A percentile compares a stretch with the other conserved stretches of the same genome.
Conservation (phyloP, 2,113 vertebrate genomes). For the Cyphomyrus discorhynchus region DNA sequence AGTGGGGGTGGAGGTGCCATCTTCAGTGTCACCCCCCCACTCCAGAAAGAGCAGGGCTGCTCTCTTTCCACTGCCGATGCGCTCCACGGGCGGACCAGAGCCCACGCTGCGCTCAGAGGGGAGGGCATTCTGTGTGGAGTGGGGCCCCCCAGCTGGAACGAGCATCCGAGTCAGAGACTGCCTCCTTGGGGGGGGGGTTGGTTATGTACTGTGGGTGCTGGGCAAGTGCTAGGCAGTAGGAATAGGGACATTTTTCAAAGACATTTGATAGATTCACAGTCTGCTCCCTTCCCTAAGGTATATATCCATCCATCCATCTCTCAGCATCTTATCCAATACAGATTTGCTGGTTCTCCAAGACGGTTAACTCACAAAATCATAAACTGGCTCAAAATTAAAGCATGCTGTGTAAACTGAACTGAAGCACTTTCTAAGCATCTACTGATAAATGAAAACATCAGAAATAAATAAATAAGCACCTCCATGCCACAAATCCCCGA, state of each 20-base stretch:
- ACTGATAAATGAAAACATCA: not conserved
- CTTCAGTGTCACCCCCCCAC: not conserved
- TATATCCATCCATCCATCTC: not conserved
- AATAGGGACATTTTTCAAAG: not conserved
- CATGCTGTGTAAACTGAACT: not conserved
- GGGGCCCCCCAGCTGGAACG: not conserved
- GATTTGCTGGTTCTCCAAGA: not conserved
- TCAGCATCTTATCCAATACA: not conserved
- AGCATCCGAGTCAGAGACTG: not conserved
- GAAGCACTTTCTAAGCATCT: not conserved
- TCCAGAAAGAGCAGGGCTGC: not conserved
- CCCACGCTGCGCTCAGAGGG: not conserved
- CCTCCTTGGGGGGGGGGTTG: not conserved
- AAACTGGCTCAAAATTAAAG: not conserved
- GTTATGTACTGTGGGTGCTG: not conserved
- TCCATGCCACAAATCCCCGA: not conserved
- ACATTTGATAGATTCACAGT: not conserved
- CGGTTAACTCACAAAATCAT: not conserved
- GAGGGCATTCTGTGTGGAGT: not conserved
- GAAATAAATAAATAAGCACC: not conserved
- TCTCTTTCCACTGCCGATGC: not conserved
- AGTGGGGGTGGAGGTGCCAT: not conserved
- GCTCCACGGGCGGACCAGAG: not conserved
- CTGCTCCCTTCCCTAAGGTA: not conserved
- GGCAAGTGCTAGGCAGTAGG: not conserved